Base-by-base conservation (phyloP, 2,888 invertebrate genomes). In the Drosophila putrida region DNA sequence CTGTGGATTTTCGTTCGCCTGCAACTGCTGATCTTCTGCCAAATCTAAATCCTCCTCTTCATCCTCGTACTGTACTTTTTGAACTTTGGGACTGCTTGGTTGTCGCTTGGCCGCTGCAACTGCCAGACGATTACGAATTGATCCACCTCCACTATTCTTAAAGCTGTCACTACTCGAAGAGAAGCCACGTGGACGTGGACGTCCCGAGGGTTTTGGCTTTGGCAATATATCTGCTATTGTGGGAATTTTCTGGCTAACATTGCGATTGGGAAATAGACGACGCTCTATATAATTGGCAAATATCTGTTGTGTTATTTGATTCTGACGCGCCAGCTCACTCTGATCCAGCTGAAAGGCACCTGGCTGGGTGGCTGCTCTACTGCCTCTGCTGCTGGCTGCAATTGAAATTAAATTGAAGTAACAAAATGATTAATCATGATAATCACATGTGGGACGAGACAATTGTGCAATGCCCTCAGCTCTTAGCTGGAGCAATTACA, bases 281-380 rank as follows among this genome's bases (percentile, higher is more conserved):
- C 95, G 94, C 91, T 96, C 95, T 73, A 96, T 93, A 89, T 94
- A 96, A 67, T 95, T 95, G 89, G 96, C 95, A 77, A 96, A 93
- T 78, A 96, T 96, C 93, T 96, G 95, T 92, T 95, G 94, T 35
- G 96, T 96, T 91, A 96, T 96, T 92, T 94, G 94, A 93, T 96
- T 96, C 93, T 96, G 96, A 73, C 96, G 93, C 84, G 95, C 95
- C 91, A 96, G 92, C 92, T 96, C 96, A 79, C 94, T 93, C 78
- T 93, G 88, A 73, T 93, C 92, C 74, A 91, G 82, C 41, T 88
- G 84, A 31, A 83, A 85, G 27, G 28, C 28, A 11, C 2, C 43
- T 13, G 43, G 20, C 20, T 20, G 20, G 20, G 25, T 33, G n/a
- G 10, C 25, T 20, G 9, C 58, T 47, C 57, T 46, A 41, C 47